These are phyloP conservation scores for Thamnophis elegans DNA, from an alignment of 2,797 vertebrate genomes.

Conservation along the genomic window DNA sequence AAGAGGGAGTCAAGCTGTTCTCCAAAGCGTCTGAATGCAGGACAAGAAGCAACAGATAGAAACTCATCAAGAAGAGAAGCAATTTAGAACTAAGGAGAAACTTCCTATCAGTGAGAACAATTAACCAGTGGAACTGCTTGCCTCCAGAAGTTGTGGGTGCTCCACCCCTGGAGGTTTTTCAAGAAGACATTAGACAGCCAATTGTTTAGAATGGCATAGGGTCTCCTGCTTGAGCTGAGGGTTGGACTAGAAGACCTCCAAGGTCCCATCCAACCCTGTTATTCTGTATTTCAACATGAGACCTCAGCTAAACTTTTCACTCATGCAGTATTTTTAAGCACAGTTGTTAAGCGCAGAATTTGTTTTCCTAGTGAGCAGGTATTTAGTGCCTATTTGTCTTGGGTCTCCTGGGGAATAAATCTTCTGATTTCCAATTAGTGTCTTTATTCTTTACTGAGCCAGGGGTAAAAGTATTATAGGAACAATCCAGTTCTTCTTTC, in stretches of 20 bases:
- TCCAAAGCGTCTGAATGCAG: neutral
- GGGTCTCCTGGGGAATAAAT: neutral
- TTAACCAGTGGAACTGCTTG: neutral
- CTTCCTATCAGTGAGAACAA: neutral
- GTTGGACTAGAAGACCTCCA: neutral
- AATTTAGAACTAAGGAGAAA: neutral
- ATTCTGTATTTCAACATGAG: neutral
- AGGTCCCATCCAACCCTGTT: neutral
- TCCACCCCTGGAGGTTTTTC: too few relatives aligned
- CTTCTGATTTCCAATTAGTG: slow-evolving; percentile 18
- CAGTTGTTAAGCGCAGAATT: neutral
- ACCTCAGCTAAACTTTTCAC: neutral
- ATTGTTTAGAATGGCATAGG: neutral
- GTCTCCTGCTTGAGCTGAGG: neutral
- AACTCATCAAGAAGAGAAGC: neutral
- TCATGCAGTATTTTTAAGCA: neutral
- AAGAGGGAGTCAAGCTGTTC: neutral
- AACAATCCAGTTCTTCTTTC: neutral
- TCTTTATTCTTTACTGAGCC: neutral
- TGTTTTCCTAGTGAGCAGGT: neutral
- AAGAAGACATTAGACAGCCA: too few relatives aligned
- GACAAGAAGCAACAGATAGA: neutral
- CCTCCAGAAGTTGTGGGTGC: neutral
- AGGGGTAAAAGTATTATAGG: neutral
- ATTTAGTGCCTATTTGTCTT: neutral